These are phyloP conservation scores for Sus scrofa DNA, from an alignment of 2,113 vertebrate genomes.

Conservation along the genomic window DNA sequence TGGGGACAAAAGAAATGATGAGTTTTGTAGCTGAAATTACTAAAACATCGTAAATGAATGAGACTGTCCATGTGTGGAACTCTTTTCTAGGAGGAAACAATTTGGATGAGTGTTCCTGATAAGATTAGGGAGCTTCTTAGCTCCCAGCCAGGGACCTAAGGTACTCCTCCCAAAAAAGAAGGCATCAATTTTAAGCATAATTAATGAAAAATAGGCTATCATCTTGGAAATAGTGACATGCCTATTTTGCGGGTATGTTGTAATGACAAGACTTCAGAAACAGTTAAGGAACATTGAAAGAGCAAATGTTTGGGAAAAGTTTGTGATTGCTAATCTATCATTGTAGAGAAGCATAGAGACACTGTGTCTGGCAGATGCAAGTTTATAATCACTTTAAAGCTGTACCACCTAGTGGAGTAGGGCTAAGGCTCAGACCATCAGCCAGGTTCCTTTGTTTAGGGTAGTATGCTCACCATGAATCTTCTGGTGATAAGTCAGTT, in stretches of 20 bases:
- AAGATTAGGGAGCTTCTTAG: not conserved
- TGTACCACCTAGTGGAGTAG: not conserved
- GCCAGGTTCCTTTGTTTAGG: not conserved
- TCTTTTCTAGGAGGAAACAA: not conserved
- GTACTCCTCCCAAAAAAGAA: not conserved
- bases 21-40: conserved; percentile 14
- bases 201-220: conserved; percentile 19
- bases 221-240: not conserved
- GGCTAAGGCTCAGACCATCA: not conserved
- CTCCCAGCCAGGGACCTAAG: not conserved
- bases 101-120: not conserved
- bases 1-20: not conserved
- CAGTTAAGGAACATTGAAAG: conserved; percentile 12
- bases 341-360: not conserved
- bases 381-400: not conserved
- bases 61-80: not conserved
- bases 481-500: not conserved
- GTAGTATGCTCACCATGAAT: not conserved
- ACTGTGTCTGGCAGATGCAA: not conserved
- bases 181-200: not conserved
- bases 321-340: conserved; percentile 44
- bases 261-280: conserved; percentile 24
- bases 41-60: not conserved
- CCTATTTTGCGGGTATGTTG: not conserved
- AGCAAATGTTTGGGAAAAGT: conserved; percentile 11